Evolutionary conservation across 2,797 vertebrate genomes (phyloP).

Genomic region (Danio albolineatus): DNA sequence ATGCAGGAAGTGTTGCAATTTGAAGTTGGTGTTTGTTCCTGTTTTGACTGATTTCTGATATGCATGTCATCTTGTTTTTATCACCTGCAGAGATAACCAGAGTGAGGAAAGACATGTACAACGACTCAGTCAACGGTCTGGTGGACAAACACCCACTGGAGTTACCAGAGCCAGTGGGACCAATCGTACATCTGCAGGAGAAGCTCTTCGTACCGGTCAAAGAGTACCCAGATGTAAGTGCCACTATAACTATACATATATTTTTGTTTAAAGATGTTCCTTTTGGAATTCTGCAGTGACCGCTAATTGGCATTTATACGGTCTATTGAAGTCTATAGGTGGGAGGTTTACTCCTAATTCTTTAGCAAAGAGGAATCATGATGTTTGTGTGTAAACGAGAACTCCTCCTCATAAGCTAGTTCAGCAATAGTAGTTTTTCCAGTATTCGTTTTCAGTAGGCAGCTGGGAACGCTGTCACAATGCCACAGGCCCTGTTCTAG

Average conservation of each 20-base stretch:
- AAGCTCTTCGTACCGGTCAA: slow-evolving; percentile 87
- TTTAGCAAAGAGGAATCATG: not conserved
- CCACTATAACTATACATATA: not conserved
- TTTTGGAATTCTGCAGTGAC: slow-evolving; percentile 3
- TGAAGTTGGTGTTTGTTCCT: not conserved
- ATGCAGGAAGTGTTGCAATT: not conserved
- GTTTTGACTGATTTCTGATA: slow-evolving; percentile 13
- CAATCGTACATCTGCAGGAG: slow-evolving; percentile 85
- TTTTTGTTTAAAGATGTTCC: not conserved
- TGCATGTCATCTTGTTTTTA: not conserved
- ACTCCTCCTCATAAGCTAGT: not conserved
- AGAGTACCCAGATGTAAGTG: slow-evolving; percentile 86
- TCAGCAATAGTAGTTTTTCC: not conserved
- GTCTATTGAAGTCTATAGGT: not conserved
- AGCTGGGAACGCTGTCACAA: slow-evolving; percentile 1
- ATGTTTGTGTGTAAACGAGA: not conserved
- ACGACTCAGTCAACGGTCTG: slow-evolving; percentile 83
- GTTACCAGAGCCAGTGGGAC: slow-evolving; percentile 80
- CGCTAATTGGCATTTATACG: not conserved
- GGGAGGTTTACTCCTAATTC: not conserved
- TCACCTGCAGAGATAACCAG: slow-evolving; percentile 83
- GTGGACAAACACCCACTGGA: slow-evolving; percentile 84
- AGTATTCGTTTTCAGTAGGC: not conserved
- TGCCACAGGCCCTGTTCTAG: slow-evolving; percentile 22
- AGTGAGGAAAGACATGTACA: slow-evolving; percentile 88